Evolutionary conservation across 2,797 vertebrate species (phyloP).

Genomic region (Serranus cabrilla): DNA sequence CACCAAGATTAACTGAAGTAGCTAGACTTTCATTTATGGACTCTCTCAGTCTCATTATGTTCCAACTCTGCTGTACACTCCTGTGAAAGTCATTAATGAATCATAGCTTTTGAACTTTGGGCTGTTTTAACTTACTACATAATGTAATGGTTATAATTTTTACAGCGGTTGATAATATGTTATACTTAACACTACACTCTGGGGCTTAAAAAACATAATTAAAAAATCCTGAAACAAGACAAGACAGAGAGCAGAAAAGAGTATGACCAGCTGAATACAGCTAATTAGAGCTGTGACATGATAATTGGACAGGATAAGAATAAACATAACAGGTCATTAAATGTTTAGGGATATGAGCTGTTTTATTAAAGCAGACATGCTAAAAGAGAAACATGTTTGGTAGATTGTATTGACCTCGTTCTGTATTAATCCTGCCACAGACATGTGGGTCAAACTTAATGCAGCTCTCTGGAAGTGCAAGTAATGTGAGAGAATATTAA

Average conservation of each 20-base stretch:
- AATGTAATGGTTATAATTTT: background rate
- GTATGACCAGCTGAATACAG: constrained; percentile 25
- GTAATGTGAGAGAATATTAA: constrained; percentile 54
- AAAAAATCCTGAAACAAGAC: constrained; percentile 8
- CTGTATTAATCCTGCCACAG: constrained; percentile 45
- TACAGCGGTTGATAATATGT: background rate
- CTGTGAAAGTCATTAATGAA: background rate
- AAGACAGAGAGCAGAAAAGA: constrained; percentile 14
- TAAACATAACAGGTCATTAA: constrained; percentile 64
- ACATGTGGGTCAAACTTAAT: constrained; percentile 61
- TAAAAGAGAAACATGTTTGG: constrained; percentile 39
- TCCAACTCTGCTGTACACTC: too few species aligned
- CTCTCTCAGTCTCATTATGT: too few species aligned
- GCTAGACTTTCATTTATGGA: too few species aligned
- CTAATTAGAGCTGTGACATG: constrained; percentile 62
- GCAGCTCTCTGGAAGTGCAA: constrained; percentile 45
- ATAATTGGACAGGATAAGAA: constrained; percentile 68
- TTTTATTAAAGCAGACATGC: constrained; percentile 43
- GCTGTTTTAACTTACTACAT: constrained; percentile 3
- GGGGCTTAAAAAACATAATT: constrained; percentile 25
- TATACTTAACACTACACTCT: constrained; percentile 10
- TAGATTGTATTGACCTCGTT: constrained; percentile 36
- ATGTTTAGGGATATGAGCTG: constrained; percentile 59
- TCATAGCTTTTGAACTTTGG: background rate
- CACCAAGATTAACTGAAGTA: too few species aligned